Percentiles rank a stretch among this genome's conserved stretches.
Conservation (phyloP, 1,140 invertebrate species). For the Rhyzopertha dominica region DNA sequence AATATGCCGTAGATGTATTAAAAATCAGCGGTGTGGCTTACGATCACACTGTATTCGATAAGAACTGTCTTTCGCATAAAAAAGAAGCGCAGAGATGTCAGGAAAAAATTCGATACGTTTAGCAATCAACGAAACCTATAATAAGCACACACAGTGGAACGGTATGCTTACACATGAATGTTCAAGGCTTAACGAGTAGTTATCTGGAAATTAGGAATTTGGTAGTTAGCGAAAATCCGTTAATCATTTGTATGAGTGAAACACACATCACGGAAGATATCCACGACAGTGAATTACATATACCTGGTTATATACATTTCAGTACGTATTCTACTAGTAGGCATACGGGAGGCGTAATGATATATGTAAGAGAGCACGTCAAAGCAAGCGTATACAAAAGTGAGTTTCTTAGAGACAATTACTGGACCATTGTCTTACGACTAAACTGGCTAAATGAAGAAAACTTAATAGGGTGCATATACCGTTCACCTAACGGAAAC, state of each 20-base stretch:
- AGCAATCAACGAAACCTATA: background rate
- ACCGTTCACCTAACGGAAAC: no score
- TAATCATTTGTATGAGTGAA: background rate
- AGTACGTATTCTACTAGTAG: no score
- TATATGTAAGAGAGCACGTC: no score
- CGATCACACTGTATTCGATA: slow-evolving; percentile 7
- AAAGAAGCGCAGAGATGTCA: background rate
- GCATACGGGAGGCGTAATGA: no score
- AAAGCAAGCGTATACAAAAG: no score
- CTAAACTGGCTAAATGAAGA: no score
- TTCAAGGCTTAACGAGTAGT: slow-evolving; percentile 1
- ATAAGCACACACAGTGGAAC: no score
- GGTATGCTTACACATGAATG: slow-evolving; percentile 3
- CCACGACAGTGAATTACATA: background rate
- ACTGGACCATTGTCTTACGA: no score
- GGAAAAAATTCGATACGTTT: slow-evolving; percentile 1
- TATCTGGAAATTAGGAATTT: background rate
- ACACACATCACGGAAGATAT: slow-evolving; percentile 5
- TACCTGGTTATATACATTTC: slow-evolving; percentile 1
- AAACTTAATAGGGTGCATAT: no score
- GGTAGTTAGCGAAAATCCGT: background rate
- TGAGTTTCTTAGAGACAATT: no score
- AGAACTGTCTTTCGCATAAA: slow-evolving; percentile 1
- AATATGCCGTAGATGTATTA: no score
- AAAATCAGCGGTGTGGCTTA: no score